These are phyloP conservation scores for Lethocerus indicus DNA, from an alignment of 1,140 invertebrate genomes.

Conservation along the genomic window DNA sequence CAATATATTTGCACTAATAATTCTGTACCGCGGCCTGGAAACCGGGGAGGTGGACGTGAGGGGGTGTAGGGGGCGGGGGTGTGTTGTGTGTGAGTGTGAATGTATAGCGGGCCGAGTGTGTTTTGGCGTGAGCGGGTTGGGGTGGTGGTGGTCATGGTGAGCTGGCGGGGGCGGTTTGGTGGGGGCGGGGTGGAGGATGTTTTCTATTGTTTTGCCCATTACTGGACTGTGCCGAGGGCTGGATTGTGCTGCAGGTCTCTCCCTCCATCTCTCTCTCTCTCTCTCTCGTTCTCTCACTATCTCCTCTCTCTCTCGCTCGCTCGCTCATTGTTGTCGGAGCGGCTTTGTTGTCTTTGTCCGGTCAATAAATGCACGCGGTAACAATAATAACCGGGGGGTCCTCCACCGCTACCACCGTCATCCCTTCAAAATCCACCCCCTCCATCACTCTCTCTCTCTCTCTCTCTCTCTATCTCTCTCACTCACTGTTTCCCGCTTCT, in stretches of 20 bases:
- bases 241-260: too few relatives aligned
- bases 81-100: too few relatives aligned
- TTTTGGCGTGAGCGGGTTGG: too few relatives aligned
- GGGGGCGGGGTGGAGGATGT: slow-evolving; percentile 6
- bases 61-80: not conserved
- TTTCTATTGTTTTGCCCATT: slow-evolving; percentile 12
- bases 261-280: too few relatives aligned
- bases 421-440: slow-evolving; percentile 1
- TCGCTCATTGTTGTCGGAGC: slow-evolving; percentile 4
- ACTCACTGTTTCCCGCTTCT: not conserved
- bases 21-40: slow-evolving; percentile 5
- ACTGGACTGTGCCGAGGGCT: not conserved
- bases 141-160: not conserved
- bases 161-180: too few relatives aligned
- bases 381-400: slow-evolving; percentile 2
- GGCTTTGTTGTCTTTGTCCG: slow-evolving; percentile 10
- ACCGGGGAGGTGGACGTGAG: not conserved
- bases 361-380: slow-evolving; percentile 12
- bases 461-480: not conserved
- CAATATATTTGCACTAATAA: slow-evolving; percentile 16
- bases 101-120: too few relatives aligned
- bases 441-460: not conserved
- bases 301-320: too few relatives aligned
- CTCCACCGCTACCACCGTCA: not conserved
- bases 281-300: too few relatives aligned